Evolutionary conservation across 2,888 invertebrate species (phyloP), one percentile per base, ranked within the genome.

Genomic region (Lasiommata megera): DNA sequence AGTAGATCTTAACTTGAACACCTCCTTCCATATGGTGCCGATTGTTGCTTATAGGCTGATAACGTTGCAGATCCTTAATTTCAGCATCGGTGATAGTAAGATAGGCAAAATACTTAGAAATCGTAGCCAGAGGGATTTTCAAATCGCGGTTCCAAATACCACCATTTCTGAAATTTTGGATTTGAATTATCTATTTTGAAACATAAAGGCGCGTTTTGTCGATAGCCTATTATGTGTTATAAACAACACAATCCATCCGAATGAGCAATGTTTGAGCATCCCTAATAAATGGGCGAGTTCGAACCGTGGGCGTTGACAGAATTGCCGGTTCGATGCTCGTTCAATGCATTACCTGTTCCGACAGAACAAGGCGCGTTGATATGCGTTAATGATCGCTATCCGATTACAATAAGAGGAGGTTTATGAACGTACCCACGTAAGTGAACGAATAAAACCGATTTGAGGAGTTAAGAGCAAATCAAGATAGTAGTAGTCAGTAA

Each of bases 281-380:
- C 66, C 63, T 66, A 54, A 55, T 54, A 55, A 61, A 62, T 65
- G 55, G 58, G 47, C 51, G 57, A 43, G 46, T 56, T 54, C 51
- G 43, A 61, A 29, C 28, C 44, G 69, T 67, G 64, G 66, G 67
- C 67, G 66, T 54, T 34, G 58, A 63, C 61, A 57, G 38, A 23
- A 38, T 23, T 14, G 9, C 38, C 29, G 16, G 51, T 29, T 51
- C 38, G 38, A 51, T 51, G 51, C 50, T 51, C 38, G 38, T 14
- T 40, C 14, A 37, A 38, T 29, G 37, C 31, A 47, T 18, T 48
- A 48, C 48, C 23, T 14, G 48, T 37, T 48, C 6, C 47, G 1
- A 18, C 36, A 9, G 2, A 16, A 48, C 48, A 23, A 18, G 23
- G 48, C 37, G 37, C n/a, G 17, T 18, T 34, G 34, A 36, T 14